phyloP scores from a whole-genome alignment of 2,888 invertebrate genomes.

The Netelia fuscicornis region DNA sequence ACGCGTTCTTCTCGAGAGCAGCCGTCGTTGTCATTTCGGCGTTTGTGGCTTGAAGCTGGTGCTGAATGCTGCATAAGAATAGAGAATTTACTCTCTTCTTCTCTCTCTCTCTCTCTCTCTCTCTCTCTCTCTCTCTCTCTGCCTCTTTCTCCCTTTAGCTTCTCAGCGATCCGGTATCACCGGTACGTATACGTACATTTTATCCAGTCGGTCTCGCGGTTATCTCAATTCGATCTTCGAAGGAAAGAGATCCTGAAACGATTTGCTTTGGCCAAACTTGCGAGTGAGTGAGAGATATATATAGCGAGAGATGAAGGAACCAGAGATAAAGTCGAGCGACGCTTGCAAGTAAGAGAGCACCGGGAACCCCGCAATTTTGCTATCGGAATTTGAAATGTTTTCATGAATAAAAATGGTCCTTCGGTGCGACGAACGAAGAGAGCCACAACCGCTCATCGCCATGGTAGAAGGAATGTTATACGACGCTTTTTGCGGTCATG shows the following conservation, averaged over 20 bases:
- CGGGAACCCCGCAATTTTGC: slow-evolving; percentile 73
- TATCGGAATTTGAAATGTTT: slow-evolving; percentile 80
- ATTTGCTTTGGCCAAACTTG: slow-evolving; percentile 22
- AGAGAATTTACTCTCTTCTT: slow-evolving; percentile 39
- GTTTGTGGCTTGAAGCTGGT: neutral
- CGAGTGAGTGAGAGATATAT: slow-evolving; percentile 7
- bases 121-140: too few species aligned
- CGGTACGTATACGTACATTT: slow-evolving; percentile 19
- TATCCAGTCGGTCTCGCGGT: slow-evolving; percentile 12
- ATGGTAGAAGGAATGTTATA: slow-evolving; percentile 19
- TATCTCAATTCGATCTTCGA: slow-evolving; percentile 49
- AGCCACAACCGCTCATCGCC: neutral
- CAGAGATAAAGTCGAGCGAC: slow-evolving; percentile 11
- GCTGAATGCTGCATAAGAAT: slow-evolving; percentile 36
- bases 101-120: neutral
- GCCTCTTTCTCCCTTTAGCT: neutral
- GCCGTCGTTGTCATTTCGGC: slow-evolving; percentile 19
- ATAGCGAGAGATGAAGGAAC: slow-evolving; percentile 16
- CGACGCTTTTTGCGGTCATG: slow-evolving; percentile 18
- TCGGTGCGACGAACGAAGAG: slow-evolving; percentile 29
- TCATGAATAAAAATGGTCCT: slow-evolving; percentile 79
- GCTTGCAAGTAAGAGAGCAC: slow-evolving; percentile 10
- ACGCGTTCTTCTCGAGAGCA: neutral
- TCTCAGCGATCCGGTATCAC: neutral
- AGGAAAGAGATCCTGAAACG: slow-evolving; percentile 17